Base-by-base conservation (phyloP, 1,140 invertebrate species). In the Eciton burchellii region DNA sequence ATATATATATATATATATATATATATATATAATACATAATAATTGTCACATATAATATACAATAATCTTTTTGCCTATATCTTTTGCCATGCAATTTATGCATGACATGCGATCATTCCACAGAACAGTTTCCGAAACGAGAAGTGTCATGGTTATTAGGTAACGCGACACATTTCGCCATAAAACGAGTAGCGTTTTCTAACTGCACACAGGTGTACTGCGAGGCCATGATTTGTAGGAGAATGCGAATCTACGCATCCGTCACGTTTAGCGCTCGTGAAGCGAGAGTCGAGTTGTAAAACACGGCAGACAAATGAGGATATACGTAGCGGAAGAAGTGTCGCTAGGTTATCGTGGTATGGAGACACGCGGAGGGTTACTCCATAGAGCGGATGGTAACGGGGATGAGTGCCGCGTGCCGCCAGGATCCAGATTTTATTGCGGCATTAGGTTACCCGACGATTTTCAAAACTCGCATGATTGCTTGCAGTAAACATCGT, bases 271-370 rank as follows among this genome's bases (percentile, higher is more conserved):
- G 88, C 89, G 90, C 85, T 89, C 56, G 85, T 70, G 85, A 90
- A 90, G 87, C 84, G 85, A 88, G 87, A 89, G 87, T 85, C 88
- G 85, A 91, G 88, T 90, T 91, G 90, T 91, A 89, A 90, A 91
- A 90, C 90, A 89, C 83, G 71, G 66, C 63, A 81, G 66, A 68
- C 87, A 91, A 91, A 91, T 90, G 90, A 91, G 90, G 81, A 91
- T 91, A 88, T 90, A 91, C 87, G 89, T 84, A 89, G 88, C 76
- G 77, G 87, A 89, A 91, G 83, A 85, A 89, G 84, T 87, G 85
- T 86, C 77, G 81, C 82, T 84, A 76, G 74, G 85, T 87, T 66
- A 84, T 88, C 86, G 84, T 79, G 82, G 83, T 77, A 57, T 73
- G 81, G 57, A 86, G 41, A 49, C 24, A 54, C 71, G 72, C 24